Conservation (phyloP, 2,113 vertebrate species). For the Meles meles region DNA sequence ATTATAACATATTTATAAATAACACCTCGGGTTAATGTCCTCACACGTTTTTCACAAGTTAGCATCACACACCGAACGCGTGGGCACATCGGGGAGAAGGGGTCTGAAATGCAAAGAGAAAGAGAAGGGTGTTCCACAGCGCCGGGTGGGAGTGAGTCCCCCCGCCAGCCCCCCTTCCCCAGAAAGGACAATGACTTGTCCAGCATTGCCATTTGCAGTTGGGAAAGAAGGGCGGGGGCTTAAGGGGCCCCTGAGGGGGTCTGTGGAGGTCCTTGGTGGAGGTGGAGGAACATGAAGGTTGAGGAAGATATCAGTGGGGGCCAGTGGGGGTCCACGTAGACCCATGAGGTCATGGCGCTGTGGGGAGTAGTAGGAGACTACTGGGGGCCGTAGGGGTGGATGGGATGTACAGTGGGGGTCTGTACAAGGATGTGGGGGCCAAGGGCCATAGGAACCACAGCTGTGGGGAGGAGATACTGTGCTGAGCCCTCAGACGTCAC, state of each 20-base stretch:
- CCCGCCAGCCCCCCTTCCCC: fast-evolving
- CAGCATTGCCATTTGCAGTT: fast-evolving
- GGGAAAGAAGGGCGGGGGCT: fast-evolving
- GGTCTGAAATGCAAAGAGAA: not conserved
- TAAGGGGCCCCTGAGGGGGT: no score
- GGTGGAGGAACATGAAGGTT: not conserved
- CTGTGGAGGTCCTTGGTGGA: not conserved
- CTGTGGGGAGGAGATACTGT: not conserved
- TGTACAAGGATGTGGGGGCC: not conserved
- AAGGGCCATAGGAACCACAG: fast-evolving
- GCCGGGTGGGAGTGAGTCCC: not conserved
- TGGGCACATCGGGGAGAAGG: not conserved
- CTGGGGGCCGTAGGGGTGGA: no score
- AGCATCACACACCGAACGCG: not conserved
- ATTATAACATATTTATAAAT: conserved; percentile 75
- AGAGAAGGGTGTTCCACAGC: fast-evolving
- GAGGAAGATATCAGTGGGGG: not conserved
- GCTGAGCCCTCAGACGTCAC: fast-evolving
- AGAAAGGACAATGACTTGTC: not conserved
- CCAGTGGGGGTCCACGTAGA: no score
- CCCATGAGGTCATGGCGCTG: not conserved
- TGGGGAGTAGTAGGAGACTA: not conserved
- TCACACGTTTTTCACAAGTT: not conserved
- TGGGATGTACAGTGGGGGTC: not conserved
- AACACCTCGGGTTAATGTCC: conserved; percentile 66